phyloP scores from a whole-genome alignment of 1,140 invertebrate species.

The Mycetomoellerius zeteki region DNA sequence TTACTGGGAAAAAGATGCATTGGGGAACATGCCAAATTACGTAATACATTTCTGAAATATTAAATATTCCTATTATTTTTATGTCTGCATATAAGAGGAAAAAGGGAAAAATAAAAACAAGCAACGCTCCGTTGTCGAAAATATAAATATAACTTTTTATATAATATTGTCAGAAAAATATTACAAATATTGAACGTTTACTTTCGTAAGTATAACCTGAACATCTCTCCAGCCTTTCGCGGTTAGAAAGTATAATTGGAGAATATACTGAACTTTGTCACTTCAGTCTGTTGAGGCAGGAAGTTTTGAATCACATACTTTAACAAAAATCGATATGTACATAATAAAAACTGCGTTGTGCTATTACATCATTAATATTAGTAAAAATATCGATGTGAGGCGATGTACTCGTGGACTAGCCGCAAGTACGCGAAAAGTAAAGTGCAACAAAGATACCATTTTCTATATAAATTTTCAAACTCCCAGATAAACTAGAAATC shows the following conservation, averaged over 20 bases:
- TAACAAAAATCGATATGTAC: conserved; percentile 40
- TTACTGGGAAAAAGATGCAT: background rate
- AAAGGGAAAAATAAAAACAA: background rate
- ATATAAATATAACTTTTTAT: conserved; percentile 84
- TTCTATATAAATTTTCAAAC: background rate
- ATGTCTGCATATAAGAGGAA: background rate
- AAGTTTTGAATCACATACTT: conserved; percentile 53
- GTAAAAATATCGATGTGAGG: conserved; percentile 1
- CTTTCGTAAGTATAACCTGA: conserved; percentile 73
- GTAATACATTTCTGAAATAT: background rate
- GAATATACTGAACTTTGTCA: conserved; percentile 52
- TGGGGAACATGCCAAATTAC: background rate
- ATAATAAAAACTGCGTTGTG: conserved; percentile 24
- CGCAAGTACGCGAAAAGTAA: background rate
- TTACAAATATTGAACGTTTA: conserved; percentile 79
- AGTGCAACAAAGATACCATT: background rate
- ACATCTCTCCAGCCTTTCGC: conserved; percentile 56
- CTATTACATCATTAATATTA: conserved; percentile 10
- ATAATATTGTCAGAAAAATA: conserved; percentile 81
- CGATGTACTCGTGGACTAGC: background rate
- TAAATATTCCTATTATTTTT: background rate
- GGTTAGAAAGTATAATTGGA: conserved; percentile 68
- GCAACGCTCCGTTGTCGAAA: conserved; percentile 64
- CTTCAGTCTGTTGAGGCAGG: conserved; percentile 53
- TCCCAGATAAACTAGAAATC: conserved; percentile 27